Evolutionary conservation across 2,888 invertebrate species (phyloP), one percentile per base, ranked within the genome.

Genomic region (Thereva nobilitata): DNA sequence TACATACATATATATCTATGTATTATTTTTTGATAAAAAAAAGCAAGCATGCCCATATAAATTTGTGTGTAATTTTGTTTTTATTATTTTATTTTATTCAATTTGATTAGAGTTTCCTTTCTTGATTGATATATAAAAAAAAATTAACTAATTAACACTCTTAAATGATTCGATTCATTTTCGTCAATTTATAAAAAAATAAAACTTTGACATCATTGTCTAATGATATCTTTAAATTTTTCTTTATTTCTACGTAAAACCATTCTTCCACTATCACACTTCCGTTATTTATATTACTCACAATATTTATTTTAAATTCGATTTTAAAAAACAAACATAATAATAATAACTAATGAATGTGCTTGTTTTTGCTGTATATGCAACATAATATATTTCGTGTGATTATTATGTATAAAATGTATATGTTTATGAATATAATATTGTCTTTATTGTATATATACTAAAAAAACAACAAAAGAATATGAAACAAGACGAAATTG

Each of bases 311-410:
- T 23, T 23, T 2, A 23, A 23, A 23, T 23, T 23, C 23, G 23
- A 23, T 23, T 23, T 23, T 23, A 23, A 23, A 23, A 23, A 23
- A 23, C 1, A 23, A 23, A 23, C 23, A 23, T 23, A 23, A 23
- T 23, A 23, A 23, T 23, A 23, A 23, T 23, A 23, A 59, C 61
- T 42, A 50, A 65, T 41, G 68, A 66, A 68, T 68, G 59, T 68
- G 68, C 67, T 67, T 68, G 68, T 68, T 65, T 68, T 68, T 68
- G 68, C 65, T 56, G 37, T 23, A 50, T 50, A 12, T 10, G n/a
- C 37, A 50, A 41, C 35, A 50, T 37, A 37, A 12, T 41, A 55
- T 55, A 41, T 40, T 41, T 40, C n/a, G 38, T 63, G 38, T 63
- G 45, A 47, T 38, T 50, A 64, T 50, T 23, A 12, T 38, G 8